These are phyloP conservation scores for Olivierus martensii DNA, from an alignment of 1,140 invertebrate species.

Conservation along the genomic window DNA sequence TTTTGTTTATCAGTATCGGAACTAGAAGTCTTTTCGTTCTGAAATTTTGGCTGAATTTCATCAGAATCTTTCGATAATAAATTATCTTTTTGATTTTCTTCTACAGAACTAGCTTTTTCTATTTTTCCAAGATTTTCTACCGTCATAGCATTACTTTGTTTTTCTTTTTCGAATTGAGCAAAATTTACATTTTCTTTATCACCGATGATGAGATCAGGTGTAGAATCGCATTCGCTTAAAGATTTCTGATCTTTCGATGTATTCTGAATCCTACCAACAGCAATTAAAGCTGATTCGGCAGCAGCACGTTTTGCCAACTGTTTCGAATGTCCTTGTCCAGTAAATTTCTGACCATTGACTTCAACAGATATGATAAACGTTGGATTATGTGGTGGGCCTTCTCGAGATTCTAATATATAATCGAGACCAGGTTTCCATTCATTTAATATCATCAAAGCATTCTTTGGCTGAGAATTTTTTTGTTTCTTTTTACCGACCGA, in stretches of 20 bases:
- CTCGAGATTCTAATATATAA: constrained; percentile 58
- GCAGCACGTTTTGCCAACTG: constrained; percentile 63
- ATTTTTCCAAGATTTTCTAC: no score
- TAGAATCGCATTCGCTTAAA: constrained; percentile 29
- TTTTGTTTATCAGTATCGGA: no score
- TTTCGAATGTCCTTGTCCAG: constrained; percentile 42
- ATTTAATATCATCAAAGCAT: constrained; percentile 73
- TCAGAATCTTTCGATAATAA: no score
- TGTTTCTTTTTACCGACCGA: constrained; percentile 24
- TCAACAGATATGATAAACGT: constrained; percentile 64
- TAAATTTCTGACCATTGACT: constrained; percentile 33
- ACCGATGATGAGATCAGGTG: constrained; percentile 53
- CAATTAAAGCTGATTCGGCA: constrained; percentile 58
- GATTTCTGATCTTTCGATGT: constrained; percentile 35
- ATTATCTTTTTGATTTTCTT: constrained; percentile 38
- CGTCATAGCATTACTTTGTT: no score
- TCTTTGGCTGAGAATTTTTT: constrained; percentile 47
- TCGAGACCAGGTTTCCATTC: constrained; percentile 64
- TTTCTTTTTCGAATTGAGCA: constrained; percentile 35
- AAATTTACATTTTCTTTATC: constrained; percentile 42
- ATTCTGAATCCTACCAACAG: constrained; percentile 61
- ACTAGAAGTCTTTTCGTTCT: no score
- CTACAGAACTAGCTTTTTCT: constrained; percentile 2
- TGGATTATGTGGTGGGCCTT: constrained; percentile 69
- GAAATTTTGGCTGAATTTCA: no score